Conservation (phyloP, 1,140 invertebrate species). For the Drosophila nebulosa region DNA sequence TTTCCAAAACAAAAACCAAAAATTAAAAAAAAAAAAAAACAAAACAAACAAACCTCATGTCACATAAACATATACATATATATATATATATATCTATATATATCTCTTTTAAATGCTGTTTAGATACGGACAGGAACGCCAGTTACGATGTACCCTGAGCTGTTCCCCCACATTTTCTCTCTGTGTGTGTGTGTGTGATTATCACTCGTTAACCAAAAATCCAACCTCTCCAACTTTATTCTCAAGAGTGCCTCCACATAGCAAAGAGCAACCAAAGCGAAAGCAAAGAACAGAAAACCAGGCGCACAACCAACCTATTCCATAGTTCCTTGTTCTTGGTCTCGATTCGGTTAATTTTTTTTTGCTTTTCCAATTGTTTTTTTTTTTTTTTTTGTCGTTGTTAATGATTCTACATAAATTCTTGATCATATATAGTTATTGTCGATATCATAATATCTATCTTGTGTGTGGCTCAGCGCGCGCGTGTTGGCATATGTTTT, state of each 20-base stretch:
- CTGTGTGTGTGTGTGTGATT: constrained; percentile 53
- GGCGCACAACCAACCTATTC: constrained; percentile 11
- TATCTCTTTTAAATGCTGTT: constrained; percentile 72
- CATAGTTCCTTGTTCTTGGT: background rate
- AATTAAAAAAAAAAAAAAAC: constrained; percentile 66
- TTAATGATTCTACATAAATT: background rate
- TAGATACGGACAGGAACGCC: constrained; percentile 79
- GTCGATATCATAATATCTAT: background rate
- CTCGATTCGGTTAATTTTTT: background rate
- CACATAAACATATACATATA: constrained; percentile 40
- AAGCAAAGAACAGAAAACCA: constrained; percentile 44
- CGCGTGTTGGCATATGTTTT: constrained; percentile 70
- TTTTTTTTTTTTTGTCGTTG: background rate
- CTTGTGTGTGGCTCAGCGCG: constrained; percentile 49
- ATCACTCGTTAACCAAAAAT: constrained; percentile 37
- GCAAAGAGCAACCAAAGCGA: constrained; percentile 34
- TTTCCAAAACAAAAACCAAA: constrained; percentile 28
- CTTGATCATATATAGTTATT: background rate
- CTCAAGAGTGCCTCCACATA: constrained; percentile 55
- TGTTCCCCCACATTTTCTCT: constrained; percentile 62
- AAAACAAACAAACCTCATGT: constrained; percentile 79
- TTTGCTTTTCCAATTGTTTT: too few relatives aligned
- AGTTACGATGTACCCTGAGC: constrained; percentile 80
- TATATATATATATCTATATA: constrained; percentile 3
- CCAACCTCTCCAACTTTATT: constrained; percentile 57